Conservation (phyloP, 2,888 invertebrate species). For the Liposcelis brunnea region DNA sequence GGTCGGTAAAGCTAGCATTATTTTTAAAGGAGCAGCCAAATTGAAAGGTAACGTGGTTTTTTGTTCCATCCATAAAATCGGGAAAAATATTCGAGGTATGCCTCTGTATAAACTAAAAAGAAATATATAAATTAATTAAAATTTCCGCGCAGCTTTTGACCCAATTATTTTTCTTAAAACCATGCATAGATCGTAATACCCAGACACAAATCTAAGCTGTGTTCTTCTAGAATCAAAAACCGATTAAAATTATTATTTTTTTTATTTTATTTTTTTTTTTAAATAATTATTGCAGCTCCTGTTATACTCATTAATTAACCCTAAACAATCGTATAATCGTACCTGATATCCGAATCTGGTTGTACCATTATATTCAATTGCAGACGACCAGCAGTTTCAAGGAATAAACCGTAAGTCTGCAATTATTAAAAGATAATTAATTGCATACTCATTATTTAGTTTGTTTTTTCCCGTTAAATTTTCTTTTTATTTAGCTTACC, state of each 20-base stretch:
- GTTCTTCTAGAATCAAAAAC: too few species aligned
- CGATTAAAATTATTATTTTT: too few species aligned
- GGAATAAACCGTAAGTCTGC: slow-evolving; percentile 53
- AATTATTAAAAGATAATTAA: slow-evolving; percentile 21
- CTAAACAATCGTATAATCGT: too few species aligned
- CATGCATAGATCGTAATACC: too few species aligned
- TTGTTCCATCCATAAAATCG: slow-evolving; percentile 22
- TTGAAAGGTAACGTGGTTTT: slow-evolving; percentile 18
- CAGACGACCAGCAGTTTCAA: slow-evolving; percentile 58
- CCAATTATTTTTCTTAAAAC: too few species aligned
- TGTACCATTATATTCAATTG: slow-evolving; percentile 62
- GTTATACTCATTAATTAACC: too few species aligned
- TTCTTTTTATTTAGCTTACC: slow-evolving; percentile 14
- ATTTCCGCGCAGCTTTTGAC: not conserved
- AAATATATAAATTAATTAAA: not conserved
- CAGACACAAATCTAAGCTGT: too few species aligned
- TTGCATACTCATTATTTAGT: too few species aligned
- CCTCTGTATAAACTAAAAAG: slow-evolving; percentile 18
- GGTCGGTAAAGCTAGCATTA: slow-evolving; percentile 12
- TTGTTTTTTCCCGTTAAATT: not conserved
- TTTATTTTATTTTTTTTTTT: too few species aligned
- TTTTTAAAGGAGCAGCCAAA: slow-evolving; percentile 15
- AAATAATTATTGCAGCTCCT: too few species aligned
- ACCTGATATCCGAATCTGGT: slow-evolving; percentile 43
- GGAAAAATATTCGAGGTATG: slow-evolving; percentile 19